These are phyloP conservation scores for Hyles euphorbiae DNA, from an alignment of 1,140 invertebrate genomes.

Conservation along the genomic window DNA sequence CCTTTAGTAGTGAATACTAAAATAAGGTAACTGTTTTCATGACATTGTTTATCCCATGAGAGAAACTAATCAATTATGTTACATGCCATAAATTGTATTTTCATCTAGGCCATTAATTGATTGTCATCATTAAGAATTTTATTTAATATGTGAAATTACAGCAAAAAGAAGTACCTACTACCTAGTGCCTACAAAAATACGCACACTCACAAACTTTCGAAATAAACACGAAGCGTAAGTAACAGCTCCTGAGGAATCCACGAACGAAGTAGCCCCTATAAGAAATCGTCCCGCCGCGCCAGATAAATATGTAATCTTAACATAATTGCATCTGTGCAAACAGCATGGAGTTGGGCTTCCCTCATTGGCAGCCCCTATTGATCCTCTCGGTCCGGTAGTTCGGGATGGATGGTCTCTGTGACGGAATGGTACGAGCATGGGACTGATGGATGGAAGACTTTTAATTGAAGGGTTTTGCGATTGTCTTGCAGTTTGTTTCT, in stretches of 20 bases:
- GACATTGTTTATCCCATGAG: no score
- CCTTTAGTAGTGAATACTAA: no score
- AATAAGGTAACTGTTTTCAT: no score
- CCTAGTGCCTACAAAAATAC: no score
- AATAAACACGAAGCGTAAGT: not conserved
- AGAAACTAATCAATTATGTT: no score
- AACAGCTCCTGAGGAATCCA: not conserved
- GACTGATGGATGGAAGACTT: constrained; percentile 8
- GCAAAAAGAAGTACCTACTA: no score
- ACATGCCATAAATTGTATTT: no score
- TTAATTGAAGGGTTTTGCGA: constrained; percentile 8
- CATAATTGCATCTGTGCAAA: constrained; percentile 59
- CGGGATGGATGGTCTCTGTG: constrained; percentile 14
- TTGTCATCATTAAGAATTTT: no score
- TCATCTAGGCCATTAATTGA: no score
- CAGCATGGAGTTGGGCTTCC: constrained; percentile 12
- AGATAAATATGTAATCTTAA: constrained; percentile 72
- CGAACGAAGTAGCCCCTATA: constrained; percentile 29
- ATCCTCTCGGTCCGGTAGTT: constrained; percentile 29
- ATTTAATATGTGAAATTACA: no score
- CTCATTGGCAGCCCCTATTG: constrained; percentile 45
- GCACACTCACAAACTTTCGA: no score
- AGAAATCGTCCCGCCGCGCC: constrained; percentile 51
- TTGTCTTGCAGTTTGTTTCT: not conserved
- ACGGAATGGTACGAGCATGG: constrained; percentile 15